Evolutionary conservation across 2,888 invertebrate genomes (phyloP).

Genomic region (Galerucella pusilla): DNA sequence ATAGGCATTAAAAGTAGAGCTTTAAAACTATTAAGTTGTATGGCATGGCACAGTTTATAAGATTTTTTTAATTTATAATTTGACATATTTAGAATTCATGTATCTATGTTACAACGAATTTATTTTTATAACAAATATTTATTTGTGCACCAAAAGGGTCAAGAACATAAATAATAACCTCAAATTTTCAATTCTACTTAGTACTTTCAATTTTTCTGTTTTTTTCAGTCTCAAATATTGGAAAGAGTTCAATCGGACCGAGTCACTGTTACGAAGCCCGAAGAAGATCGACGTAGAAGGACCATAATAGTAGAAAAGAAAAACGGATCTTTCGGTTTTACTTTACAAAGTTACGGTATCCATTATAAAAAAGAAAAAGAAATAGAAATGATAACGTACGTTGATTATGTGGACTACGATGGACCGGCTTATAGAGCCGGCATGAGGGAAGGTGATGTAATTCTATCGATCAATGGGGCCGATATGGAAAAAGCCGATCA

Average conservation of each 20-base stretch:
- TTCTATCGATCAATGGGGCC: conserved; percentile 94
- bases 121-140: too few relatives aligned
- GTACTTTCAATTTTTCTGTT: neutral
- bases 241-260: conserved; percentile 81
- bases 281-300: conserved; percentile 87
- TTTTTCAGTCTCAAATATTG: conserved; percentile 72
- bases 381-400: conserved; percentile 96
- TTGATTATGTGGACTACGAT: conserved; percentile 93
- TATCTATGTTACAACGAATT: too few relatives aligned
- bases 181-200: neutral
- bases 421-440: conserved; percentile 94
- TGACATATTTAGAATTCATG: too few relatives aligned
- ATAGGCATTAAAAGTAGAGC: too few relatives aligned
- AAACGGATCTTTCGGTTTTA: conserved; percentile 93
- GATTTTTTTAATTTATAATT: too few relatives aligned
- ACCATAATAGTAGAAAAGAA: conserved; percentile 94
- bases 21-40: too few relatives aligned
- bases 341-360: conserved; percentile 96
- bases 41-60: too few relatives aligned
- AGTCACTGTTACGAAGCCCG: conserved; percentile 76
- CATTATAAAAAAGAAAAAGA: conserved; percentile 95
- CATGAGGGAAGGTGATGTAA: conserved; percentile 96
- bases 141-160: too few relatives aligned
- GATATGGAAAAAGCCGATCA: conserved; percentile 97
- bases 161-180: too few relatives aligned